These are phyloP conservation scores for Salvelinus alpinus DNA, from an alignment of 2,113 vertebrate genomes.

Conservation along the genomic window DNA sequence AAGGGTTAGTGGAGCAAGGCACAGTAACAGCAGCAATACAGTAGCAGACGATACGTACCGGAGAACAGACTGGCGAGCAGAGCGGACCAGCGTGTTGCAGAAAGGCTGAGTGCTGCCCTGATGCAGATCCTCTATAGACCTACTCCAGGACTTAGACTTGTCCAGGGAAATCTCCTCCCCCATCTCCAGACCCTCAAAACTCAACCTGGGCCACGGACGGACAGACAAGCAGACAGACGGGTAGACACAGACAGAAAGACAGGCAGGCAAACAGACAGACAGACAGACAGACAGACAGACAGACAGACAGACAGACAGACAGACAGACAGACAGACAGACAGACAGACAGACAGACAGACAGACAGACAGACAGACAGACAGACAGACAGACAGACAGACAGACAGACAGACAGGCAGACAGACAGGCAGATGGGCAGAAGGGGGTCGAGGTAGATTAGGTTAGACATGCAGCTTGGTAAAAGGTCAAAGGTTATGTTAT, in stretches of 20 bases:
- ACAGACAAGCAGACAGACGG: constrained; percentile 12
- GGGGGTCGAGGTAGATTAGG: constrained; percentile 37
- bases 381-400: no score
- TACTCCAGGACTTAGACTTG: constrained; percentile 91
- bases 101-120: constrained; percentile 83
- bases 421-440: constrained; percentile 30
- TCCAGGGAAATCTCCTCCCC: constrained; percentile 88
- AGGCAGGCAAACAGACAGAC: neutral
- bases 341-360: no score
- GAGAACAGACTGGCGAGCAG: constrained; percentile 90
- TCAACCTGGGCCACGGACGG: constrained; percentile 81
- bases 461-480: constrained; percentile 61
- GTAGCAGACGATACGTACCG: constrained; percentile 83
- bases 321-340: constrained; percentile 1
- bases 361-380: no score
- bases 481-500: constrained; percentile 58
- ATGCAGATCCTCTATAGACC: constrained; percentile 98
- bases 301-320: neutral
- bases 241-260: constrained; percentile 17
- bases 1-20: constrained; percentile 33
- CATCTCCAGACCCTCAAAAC: constrained; percentile 93
- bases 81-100: constrained; percentile 91
- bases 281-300: constrained; percentile 6
- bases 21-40: neutral
- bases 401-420: neutral